Percentiles rank a stretch among this genome's conserved stretches.
phyloP scores from a whole-genome alignment of 64 coral and sea anemone genomes.

The Stichodactyla mertensii region DNA sequence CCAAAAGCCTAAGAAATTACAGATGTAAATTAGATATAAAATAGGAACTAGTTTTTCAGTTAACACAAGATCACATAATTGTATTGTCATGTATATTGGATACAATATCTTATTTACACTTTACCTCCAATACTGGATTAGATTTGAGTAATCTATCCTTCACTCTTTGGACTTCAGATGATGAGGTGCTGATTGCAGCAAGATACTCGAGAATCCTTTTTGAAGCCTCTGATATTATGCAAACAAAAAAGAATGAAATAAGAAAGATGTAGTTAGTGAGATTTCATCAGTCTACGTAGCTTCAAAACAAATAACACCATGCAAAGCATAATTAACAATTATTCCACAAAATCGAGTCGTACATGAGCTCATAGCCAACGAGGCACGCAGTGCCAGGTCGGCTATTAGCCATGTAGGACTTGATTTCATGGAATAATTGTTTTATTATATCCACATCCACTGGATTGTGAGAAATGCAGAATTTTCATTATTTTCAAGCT shows the following conservation, averaged over 20 bases:
- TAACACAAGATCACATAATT: neutral
- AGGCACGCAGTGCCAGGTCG: no score
- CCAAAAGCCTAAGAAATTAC: conserved; percentile 78
- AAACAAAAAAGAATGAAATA: neutral
- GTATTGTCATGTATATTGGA: neutral
- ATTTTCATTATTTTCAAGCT: no score
- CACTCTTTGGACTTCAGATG: conserved; percentile 76
- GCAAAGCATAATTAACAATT: no score
- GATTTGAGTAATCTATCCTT: conserved; percentile 87
- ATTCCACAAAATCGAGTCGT: no score
- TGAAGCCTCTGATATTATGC: conserved; percentile 70
- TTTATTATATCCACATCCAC: no score
- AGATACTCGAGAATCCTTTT: conserved; percentile 96
- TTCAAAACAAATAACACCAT: no score
- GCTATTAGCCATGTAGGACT: no score
- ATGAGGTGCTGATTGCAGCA: conserved; percentile 88
- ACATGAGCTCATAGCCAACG: no score
- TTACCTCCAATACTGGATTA: conserved; percentile 96
- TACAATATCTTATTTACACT: neutral
- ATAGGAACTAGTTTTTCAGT: neutral
- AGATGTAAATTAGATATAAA: neutral
- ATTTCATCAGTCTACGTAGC: no score
- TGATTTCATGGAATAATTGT: no score
- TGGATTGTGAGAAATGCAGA: no score
- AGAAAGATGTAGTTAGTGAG: neutral